phyloP scores from a whole-genome alignment of 2,113 vertebrate genomes.

The Sinosuthora webbiana region DNA sequence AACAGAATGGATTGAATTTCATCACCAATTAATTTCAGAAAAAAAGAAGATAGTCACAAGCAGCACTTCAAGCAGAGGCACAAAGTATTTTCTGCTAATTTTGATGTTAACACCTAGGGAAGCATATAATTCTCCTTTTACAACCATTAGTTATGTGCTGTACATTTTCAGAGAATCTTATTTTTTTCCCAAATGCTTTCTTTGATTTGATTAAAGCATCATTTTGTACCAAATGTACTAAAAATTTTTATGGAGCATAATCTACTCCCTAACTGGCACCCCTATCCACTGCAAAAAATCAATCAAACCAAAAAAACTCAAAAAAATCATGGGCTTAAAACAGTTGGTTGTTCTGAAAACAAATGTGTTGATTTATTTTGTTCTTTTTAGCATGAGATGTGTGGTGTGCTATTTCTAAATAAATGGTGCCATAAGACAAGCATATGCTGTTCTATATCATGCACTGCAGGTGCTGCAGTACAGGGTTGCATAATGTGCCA shows the following conservation, averaged over 20 bases:
- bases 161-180: background rate
- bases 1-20: background rate
- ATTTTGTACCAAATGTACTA: background rate
- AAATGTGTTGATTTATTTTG: constrained; percentile 23
- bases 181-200: background rate
- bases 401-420: constrained; percentile 47
- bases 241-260: background rate
- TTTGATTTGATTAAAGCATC: background rate
- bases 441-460: constrained; percentile 49
- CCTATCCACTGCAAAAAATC: background rate
- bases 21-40: background rate
- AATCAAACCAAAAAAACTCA: background rate
- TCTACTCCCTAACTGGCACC: background rate
- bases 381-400: constrained; percentile 7
- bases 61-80: background rate
- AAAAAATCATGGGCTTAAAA: background rate
- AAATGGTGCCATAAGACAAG: constrained; percentile 48
- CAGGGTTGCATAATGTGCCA: constrained; percentile 39
- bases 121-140: background rate
- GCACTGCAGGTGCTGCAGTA: constrained; percentile 28
- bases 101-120: background rate
- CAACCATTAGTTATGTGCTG: background rate
- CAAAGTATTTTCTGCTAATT: background rate
- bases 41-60: background rate
- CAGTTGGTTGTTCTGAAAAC: constrained; percentile 11